A percentile compares a stretch with the other conserved stretches of the same genome.
Conservation (phyloP, 2,797 vertebrate genomes). For the Intellagama lesueurii region DNA sequence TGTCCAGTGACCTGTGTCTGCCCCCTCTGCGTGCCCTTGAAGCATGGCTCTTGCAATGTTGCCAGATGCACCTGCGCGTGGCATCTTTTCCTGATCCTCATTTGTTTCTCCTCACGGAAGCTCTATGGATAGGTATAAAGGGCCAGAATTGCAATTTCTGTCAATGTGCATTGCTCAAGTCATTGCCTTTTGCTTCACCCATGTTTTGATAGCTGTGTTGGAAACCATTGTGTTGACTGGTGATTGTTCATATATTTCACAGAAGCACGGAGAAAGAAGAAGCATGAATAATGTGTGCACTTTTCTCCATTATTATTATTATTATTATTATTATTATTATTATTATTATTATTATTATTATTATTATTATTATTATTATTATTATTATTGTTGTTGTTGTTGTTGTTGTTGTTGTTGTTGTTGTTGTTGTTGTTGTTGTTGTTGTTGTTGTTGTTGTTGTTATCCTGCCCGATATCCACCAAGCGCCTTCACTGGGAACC, state of each 20-base stretch:
- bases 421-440: no score
- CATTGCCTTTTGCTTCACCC: slow-evolving; percentile 39
- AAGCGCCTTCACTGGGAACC: no score
- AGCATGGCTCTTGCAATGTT: slow-evolving; percentile 26
- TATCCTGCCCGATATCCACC: no score
- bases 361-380: no score
- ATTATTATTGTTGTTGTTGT: no score
- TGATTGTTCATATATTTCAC: background rate
- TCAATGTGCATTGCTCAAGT: slow-evolving; percentile 7
- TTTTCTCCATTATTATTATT: no score
- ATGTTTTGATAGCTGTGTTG: slow-evolving; percentile 26
- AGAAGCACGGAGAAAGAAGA: background rate
- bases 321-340: no score
- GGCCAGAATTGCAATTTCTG: slow-evolving; percentile 21
- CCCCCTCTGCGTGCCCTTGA: slow-evolving; percentile 35
- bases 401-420: no score
- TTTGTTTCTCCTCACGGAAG: slow-evolving; percentile 48
- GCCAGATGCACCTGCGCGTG: slow-evolving; percentile 12
- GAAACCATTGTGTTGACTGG: slow-evolving; percentile 22
- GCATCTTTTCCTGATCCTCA: slow-evolving; percentile 23
- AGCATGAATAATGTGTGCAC: no score
- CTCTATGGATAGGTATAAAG: slow-evolving; percentile 40
- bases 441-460: no score
- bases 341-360: background rate
- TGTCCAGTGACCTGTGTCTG: slow-evolving; percentile 30